Evolutionary conservation across 2,888 invertebrate species (phyloP), one percentile per base, ranked within the genome.

Genomic region (Leptogaster cylindrica): DNA sequence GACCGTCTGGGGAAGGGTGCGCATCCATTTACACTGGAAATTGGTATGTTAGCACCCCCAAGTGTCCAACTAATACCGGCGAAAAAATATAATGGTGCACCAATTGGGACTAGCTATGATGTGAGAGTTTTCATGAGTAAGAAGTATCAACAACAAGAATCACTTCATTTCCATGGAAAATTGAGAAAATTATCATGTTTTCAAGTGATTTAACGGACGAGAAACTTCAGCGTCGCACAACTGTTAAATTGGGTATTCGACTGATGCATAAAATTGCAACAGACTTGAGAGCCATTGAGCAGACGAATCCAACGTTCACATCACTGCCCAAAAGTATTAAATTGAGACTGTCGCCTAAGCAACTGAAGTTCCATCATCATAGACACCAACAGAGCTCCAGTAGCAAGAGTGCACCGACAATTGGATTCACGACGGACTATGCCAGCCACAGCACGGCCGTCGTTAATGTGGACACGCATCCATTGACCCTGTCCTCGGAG

Each of bases 91-190:
- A 89, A 87, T 70, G 93, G 93, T 0, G 91, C 92, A 1, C 92
- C 93, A 0, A 92, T 93, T 46, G 93, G 93, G 2, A 93, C 92
- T 14, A 92, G 91, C 39, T 93, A 93, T 75, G 92, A 93, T 75
- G 86, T 93, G 64, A 84, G 91, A 76, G 90, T 90, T 67, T 92
- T 88, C 77, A 86, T 90, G 70, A 91, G 92, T 92, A 70, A 68
- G 41, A n/a, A n/a, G n/a, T n/a, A n/a, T n/a, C n/a, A n/a, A n/a
- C n/a, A n/a, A n/a, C n/a, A n/a, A n/a, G n/a, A n/a, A n/a, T n/a
- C n/a, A n/a, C n/a, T n/a, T n/a, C n/a, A n/a, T n/a, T n/a, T n/a
- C n/a, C n/a, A n/a, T n/a, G n/a, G n/a, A n/a, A n/a, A n/a, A n/a
- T n/a, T n/a, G n/a, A n/a, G n/a, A n/a, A n/a, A n/a, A n/a, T n/a